A percentile compares a stretch with the other conserved stretches of the same genome.
phyloP scores from a whole-genome alignment of 2,888 invertebrate species.

The Oxytorus armatus region DNA sequence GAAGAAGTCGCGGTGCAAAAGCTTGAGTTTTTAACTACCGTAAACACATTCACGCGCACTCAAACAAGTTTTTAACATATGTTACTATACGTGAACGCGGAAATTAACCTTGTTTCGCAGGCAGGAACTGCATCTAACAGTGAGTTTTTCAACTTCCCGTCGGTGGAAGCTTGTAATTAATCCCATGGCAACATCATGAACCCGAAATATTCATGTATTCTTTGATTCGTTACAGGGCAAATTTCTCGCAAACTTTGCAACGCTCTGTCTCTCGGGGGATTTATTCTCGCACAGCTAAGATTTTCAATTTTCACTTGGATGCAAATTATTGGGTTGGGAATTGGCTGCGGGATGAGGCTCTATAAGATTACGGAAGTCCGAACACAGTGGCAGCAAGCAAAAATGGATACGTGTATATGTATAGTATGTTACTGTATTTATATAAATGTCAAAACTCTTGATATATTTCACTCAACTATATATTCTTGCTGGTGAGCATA shows the following conservation, averaged over 20 bases:
- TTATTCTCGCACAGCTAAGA: slow-evolving; percentile 22
- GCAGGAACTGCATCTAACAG: slow-evolving; percentile 6
- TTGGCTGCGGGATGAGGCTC: slow-evolving; percentile 6
- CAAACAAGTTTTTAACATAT: background rate
- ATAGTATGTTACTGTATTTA: background rate
- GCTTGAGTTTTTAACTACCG: slow-evolving; percentile 17
- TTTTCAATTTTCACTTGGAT: slow-evolving; percentile 56
- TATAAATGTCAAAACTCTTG: slow-evolving; percentile 27
- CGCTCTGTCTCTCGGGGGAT: slow-evolving; percentile 27
- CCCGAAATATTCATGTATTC: slow-evolving; percentile 45
- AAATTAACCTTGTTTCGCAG: slow-evolving; percentile 21
- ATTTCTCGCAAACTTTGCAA: slow-evolving; percentile 1
- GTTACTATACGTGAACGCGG: background rate
- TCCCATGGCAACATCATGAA: slow-evolving; percentile 20
- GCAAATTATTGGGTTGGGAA: slow-evolving; percentile 56
- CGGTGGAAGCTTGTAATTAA: slow-evolving; percentile 49
- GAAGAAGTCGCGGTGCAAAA: slow-evolving; percentile 4
- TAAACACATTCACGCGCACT: too few relatives aligned
- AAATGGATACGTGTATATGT: background rate
- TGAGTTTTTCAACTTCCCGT: slow-evolving; percentile 17
- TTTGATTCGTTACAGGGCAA: background rate
- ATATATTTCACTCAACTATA: slow-evolving; percentile 57
- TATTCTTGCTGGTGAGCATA: slow-evolving; percentile 29
- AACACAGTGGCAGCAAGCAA: slow-evolving; percentile 10
- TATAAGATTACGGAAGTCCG: slow-evolving; percentile 31